A percentile compares a stretch with the other conserved stretches of the same genome.
phyloP scores from a whole-genome alignment of 2,113 vertebrate genomes.

The Thalassarche chlororhynchos region DNA sequence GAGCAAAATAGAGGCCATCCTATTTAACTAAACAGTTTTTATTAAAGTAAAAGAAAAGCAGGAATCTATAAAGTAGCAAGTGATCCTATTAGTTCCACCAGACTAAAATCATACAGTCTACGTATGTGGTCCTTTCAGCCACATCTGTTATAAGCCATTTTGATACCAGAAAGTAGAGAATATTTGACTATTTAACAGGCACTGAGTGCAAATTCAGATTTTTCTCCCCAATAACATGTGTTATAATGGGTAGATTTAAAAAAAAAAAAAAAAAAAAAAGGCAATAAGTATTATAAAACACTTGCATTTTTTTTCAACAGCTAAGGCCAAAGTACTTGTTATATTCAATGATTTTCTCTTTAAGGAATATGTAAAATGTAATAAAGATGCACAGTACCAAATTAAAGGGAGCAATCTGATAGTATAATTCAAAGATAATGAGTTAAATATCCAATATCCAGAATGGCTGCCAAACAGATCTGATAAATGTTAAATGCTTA shows the following conservation, averaged over 20 bases:
- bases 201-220: slow-evolving; percentile 66
- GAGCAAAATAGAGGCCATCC: slow-evolving; percentile 65
- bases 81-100: slow-evolving; percentile 91
- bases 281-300: neutral
- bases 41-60: slow-evolving; percentile 79
- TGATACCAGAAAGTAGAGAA: slow-evolving; percentile 71
- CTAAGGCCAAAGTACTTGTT: neutral
- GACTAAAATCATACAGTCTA: slow-evolving; percentile 88
- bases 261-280: neutral
- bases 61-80: slow-evolving; percentile 80
- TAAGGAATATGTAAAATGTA: neutral
- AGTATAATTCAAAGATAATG: slow-evolving; percentile 15
- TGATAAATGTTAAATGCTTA: slow-evolving; percentile 4
- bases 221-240: slow-evolving; percentile 6
- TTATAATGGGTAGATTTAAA: neutral
- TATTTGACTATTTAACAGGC: slow-evolving; percentile 59
- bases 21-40: slow-evolving; percentile 80
- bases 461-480: neutral
- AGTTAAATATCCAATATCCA: slow-evolving; percentile 48
- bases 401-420: slow-evolving; percentile 1
- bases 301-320: neutral
- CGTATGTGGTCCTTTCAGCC: slow-evolving; percentile 86
- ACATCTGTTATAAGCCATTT: slow-evolving; percentile 86
- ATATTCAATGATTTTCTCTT: neutral
- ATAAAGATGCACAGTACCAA: neutral